Evolutionary conservation across 2,888 invertebrate genomes (phyloP).

Genomic region (Eristalis pertinax): DNA sequence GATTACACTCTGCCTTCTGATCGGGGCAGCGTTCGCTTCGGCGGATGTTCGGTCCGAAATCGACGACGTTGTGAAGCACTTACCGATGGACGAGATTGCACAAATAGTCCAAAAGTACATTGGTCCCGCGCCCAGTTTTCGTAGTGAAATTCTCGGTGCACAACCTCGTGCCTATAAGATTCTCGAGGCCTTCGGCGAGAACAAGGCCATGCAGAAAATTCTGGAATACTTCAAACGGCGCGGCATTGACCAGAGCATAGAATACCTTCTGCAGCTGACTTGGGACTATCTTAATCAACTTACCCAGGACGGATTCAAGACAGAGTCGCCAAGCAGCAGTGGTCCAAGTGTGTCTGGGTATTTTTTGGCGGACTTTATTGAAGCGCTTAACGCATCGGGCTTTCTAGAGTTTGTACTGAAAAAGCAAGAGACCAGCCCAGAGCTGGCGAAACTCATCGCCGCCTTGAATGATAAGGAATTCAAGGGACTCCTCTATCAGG

Average conservation of each 20-base stretch:
- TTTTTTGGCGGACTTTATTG: neutral
- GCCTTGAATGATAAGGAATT: slow-evolving; percentile 6
- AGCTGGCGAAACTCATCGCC: slow-evolving; percentile 18
- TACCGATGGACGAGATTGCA: slow-evolving; percentile 21
- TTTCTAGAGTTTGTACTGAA: neutral
- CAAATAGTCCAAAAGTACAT: slow-evolving; percentile 18
- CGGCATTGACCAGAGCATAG: neutral
- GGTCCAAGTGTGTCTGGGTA: neutral
- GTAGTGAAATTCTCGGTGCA: neutral
- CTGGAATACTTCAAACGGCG: neutral
- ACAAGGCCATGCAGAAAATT: neutral
- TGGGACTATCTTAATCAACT: too few species aligned
- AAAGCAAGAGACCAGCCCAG: neutral
- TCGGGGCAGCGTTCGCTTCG: neutral
- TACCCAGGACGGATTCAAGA: too few species aligned
- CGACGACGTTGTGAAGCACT: slow-evolving; percentile 11
- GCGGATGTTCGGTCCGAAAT: slow-evolving; percentile 18
- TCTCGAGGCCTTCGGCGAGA: neutral
- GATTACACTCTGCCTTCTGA: neutral
- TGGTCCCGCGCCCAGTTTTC: neutral
- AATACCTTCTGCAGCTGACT: neutral
- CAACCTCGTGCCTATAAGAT: neutral
- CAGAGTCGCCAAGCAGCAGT: neutral
- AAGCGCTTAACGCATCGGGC: neutral
- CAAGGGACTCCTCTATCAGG: neutral